Evolutionary conservation across 2,113 vertebrate genomes (phyloP), one percentile per base, ranked within the genome.

Genomic region (Anhinga rufa): DNA sequence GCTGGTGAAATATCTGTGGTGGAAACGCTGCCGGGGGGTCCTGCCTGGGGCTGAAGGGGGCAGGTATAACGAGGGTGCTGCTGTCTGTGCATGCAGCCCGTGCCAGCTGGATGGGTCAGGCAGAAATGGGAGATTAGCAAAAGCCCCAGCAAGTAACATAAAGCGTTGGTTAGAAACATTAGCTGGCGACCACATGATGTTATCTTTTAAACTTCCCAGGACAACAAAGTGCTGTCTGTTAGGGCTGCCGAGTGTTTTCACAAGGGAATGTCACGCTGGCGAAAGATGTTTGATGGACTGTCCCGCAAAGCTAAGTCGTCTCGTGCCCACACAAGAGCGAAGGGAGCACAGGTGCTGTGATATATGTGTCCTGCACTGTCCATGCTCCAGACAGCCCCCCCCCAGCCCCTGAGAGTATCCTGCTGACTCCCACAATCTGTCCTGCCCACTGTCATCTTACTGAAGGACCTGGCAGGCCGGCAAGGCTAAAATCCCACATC

Each of bases 131-230:
- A 36, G 46, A 51, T 4, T 55, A 62, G 70, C 61, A 46, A 31
- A 76, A 91, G 82, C 79, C 82, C 65, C 8, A 1, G 80, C 54
- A 31, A 40, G 95, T 88, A 95, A 95, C 92, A 65, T 38, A 76
- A 95, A 82, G 77, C 78, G 0, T 42, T 9, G 5, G 57, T 26
- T 26, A 26, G 90, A 91, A 95, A 96, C 81, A 69, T 36, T 70
- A 96, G 92, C 86, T 60, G 86, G 31, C 7, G 19, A 64, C 79
- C 83, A 46, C 83, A 60, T 19, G 86, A 94, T 90, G 70, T 90
- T 95, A 92, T 96, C 86, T 92, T 42, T 68, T 29, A 19, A 71
- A 40, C 86, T 86, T 74, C 84, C 68, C 78, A 93, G 75, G n/a
- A 54, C 65, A 88, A 88, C 95, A 96, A 86, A 95, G 84, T 4